These are phyloP conservation scores for Cercopithecus mitis DNA, from an alignment of 2,797 vertebrate species.

Conservation along the genomic window DNA sequence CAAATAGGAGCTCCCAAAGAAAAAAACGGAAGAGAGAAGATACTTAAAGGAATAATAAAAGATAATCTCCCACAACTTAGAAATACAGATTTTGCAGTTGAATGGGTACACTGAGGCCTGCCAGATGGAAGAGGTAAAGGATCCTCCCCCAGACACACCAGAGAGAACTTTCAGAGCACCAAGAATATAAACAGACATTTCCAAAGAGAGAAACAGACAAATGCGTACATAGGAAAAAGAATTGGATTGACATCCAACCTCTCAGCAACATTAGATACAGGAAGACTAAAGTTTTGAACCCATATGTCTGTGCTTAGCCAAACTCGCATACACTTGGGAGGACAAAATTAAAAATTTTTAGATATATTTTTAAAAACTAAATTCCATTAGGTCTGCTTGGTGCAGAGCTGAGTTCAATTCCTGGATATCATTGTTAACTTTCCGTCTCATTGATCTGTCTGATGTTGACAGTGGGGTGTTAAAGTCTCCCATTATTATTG, in stretches of 20 bases:
- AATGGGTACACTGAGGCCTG: not conserved
- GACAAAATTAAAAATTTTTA: not conserved
- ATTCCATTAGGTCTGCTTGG: not conserved
- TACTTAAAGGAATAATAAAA: not conserved
- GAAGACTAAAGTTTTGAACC: not conserved
- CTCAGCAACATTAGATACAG: not conserved
- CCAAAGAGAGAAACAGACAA: not conserved
- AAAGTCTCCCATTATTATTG: no score
- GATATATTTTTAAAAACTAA: slow-evolving; percentile 10
- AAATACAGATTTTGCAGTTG: not conserved
- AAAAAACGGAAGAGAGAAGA: not conserved
- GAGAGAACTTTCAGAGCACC: not conserved
- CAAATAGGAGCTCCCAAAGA: not conserved
- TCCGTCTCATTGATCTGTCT: no score
- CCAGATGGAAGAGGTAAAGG: not conserved
- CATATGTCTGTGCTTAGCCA: not conserved
- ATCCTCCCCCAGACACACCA: not conserved
- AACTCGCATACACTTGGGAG: not conserved
- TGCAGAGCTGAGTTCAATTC: no score
- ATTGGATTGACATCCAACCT: not conserved
- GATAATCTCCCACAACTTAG: not conserved
- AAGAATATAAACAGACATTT: not conserved
- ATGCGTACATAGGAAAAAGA: not conserved
- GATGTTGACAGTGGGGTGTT: no score
- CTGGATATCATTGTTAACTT: no score